Evolutionary conservation across 2,797 vertebrate species (phyloP).

Genomic region (Echiichthys vipera): DNA sequence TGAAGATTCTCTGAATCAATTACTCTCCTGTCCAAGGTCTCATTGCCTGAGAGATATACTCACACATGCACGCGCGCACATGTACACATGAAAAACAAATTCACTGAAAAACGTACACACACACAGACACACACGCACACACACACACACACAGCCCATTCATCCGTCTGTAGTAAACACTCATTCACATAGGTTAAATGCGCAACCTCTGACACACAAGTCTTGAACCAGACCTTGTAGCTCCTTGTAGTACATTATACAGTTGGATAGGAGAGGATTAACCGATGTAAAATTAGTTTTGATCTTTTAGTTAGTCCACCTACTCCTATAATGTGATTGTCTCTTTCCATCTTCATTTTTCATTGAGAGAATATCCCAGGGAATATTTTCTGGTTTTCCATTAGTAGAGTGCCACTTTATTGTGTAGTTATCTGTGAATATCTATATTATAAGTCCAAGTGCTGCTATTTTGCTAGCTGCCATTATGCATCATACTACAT

Average conservation of each 20-base stretch:
- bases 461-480: neutral
- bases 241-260: constrained; percentile 34
- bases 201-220: constrained; percentile 29
- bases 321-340: constrained; percentile 27
- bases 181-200: constrained; percentile 50
- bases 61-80: constrained; percentile 47
- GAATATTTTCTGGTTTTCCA: neutral
- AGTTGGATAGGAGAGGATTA: constrained; percentile 39
- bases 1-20: constrained; percentile 90
- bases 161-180: constrained; percentile 29
- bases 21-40: constrained; percentile 86
- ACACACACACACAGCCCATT: constrained; percentile 2
- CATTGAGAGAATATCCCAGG: neutral
- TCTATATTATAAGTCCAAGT: neutral
- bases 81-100: constrained; percentile 47
- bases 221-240: constrained; percentile 45
- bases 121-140: neutral
- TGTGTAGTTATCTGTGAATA: neutral
- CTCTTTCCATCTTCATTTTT: constrained; percentile 39
- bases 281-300: constrained; percentile 40
- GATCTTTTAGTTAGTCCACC: constrained; percentile 40
- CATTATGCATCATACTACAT: neutral
- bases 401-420: neutral
- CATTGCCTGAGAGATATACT: constrained; percentile 78
- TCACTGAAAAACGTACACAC: constrained; percentile 6